Conservation (phyloP, 2,113 vertebrate species). For the Silurus asotus region DNA sequence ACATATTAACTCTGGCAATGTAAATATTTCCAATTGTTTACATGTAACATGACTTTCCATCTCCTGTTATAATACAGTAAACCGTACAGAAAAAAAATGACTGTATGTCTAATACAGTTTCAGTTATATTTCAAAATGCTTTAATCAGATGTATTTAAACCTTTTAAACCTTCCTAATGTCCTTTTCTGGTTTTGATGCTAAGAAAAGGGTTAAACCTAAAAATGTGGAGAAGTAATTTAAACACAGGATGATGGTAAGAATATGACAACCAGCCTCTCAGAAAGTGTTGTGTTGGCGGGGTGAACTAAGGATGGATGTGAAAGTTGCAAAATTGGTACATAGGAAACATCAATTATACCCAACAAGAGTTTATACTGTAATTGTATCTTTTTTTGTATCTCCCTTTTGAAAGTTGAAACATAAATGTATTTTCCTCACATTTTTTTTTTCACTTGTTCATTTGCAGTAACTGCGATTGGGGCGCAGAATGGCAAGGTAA, state of each 20-base stretch:
- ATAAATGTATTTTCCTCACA: neutral
- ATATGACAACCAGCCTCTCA: neutral
- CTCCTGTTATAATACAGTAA: neutral
- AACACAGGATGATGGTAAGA: neutral
- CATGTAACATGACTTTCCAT: neutral
- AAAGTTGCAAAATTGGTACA: neutral
- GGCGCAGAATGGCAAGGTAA: neutral
- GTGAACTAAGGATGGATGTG: neutral
- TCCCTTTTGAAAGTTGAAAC: neutral
- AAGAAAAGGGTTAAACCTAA: neutral
- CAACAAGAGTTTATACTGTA: too few species aligned
- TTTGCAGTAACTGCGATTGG: neutral
- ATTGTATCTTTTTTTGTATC: too few species aligned
- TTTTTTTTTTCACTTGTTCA: neutral
- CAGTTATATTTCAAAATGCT: neutral
- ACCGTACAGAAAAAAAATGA: too few species aligned
- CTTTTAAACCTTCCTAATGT: neutral
- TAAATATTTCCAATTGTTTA: neutral
- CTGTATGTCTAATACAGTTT: neutral
- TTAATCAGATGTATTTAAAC: neutral
- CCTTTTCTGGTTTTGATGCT: neutral
- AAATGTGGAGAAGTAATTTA: neutral
- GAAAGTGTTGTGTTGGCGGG: neutral
- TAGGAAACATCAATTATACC: neutral
- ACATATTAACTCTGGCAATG: neutral